Conservation (phyloP, 2,113 vertebrate genomes). For the Syngnathus scovelli region DNA sequence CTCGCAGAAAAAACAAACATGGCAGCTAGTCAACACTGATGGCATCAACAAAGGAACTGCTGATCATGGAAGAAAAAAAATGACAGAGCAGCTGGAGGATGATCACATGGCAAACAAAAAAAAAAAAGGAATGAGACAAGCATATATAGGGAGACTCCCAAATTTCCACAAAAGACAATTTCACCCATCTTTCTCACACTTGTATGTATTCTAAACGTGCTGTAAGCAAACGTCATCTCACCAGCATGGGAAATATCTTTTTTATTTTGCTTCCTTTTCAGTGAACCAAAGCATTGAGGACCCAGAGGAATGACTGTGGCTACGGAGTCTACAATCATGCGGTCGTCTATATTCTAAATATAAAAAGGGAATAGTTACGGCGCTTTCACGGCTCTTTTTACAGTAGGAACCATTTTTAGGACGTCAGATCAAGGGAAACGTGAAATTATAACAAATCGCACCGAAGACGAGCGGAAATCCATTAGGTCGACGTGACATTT, state of each 20-base stretch:
- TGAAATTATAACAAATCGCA: background rate
- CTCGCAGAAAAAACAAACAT: constrained; percentile 29
- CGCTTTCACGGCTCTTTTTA: no score
- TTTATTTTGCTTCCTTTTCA: constrained; percentile 22
- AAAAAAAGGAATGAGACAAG: constrained; percentile 35
- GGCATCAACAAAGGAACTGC: constrained; percentile 43
- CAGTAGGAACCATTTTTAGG: constrained; percentile 23
- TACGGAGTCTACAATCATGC: constrained; percentile 57
- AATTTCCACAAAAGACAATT: constrained; percentile 29
- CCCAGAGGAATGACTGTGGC: constrained; percentile 43
- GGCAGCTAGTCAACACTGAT: constrained; percentile 31
- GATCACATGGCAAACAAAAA: constrained; percentile 38
- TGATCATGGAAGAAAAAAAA: constrained; percentile 37
- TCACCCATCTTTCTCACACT: background rate
- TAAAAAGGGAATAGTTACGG: constrained; percentile 22
- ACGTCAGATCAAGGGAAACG: background rate
- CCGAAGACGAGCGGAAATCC: background rate
- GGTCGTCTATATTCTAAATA: constrained; percentile 58
- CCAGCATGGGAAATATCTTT: constrained; percentile 30
- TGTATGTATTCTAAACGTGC: background rate
- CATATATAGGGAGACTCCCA: constrained; percentile 25
- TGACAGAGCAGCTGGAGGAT: constrained; percentile 48
- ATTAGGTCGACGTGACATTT: background rate
- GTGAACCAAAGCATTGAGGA: constrained; percentile 35
- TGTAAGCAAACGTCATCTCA: constrained; percentile 32